Evolutionary conservation across 2,113 vertebrate species (phyloP).

Genomic region (Pelusios castaneus): DNA sequence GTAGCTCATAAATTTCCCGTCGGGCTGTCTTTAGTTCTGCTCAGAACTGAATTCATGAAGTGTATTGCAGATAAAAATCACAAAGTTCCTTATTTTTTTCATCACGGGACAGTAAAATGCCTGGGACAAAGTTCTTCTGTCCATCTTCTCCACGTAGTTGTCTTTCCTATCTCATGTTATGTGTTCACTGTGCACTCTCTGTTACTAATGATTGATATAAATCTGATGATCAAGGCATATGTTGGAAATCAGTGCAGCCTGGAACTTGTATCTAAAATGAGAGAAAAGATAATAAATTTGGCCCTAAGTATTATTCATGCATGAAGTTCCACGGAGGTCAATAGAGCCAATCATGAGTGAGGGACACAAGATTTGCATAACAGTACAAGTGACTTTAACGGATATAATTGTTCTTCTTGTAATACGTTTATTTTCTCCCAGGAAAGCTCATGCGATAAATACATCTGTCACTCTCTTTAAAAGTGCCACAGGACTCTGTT

Average conservation of each 20-base stretch:
- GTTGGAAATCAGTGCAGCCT: neutral
- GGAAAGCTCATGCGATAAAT: too few relatives aligned
- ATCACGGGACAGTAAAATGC: rapidly evolving
- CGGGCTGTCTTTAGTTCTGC: slow-evolving; percentile 43
- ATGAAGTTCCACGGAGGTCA: neutral
- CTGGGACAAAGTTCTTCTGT: neutral
- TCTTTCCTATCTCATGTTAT: neutral
- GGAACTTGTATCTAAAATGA: neutral
- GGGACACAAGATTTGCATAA: too few relatives aligned
- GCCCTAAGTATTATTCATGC: neutral
- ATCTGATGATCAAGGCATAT: neutral
- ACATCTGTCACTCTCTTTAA: too few relatives aligned
- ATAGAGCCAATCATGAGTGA: neutral
- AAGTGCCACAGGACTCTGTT: too few relatives aligned
- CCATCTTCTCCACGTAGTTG: neutral
- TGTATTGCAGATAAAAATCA: neutral
- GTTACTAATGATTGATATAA: too few relatives aligned
- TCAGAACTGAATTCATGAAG: neutral
- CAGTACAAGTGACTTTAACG: too few relatives aligned
- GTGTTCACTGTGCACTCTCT: neutral
- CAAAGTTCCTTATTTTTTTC: neutral
- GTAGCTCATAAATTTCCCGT: slow-evolving; percentile 53
- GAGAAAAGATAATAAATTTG: neutral
- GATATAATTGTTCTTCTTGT: too few relatives aligned
- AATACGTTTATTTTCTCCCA: too few relatives aligned